These are phyloP conservation scores for Gavia stellata DNA, from an alignment of 2,113 vertebrate species.

Conservation along the genomic window DNA sequence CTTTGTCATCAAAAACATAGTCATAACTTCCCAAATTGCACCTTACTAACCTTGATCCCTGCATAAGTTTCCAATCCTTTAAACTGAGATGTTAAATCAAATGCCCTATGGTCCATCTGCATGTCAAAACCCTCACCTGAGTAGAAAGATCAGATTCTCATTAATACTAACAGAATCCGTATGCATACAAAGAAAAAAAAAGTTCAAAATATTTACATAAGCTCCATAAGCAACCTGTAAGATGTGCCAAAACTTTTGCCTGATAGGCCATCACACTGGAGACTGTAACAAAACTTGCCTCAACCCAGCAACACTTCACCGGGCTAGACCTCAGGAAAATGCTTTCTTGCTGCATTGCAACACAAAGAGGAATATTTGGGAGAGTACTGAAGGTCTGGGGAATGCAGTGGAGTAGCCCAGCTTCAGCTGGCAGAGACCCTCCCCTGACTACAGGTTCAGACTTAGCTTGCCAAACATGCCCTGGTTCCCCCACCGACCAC, in stretches of 20 bases:
- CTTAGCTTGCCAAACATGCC: accelerated
- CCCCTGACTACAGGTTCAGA: background rate
- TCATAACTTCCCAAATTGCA: background rate
- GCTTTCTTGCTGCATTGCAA: background rate
- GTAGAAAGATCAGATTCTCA: background rate
- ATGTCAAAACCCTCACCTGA: background rate
- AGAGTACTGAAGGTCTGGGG: background rate
- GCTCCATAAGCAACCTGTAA: background rate
- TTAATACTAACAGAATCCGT: background rate
- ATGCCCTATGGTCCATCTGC: background rate
- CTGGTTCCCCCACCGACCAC: background rate
- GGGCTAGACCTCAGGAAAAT: background rate
- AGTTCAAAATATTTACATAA: background rate
- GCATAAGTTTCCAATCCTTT: background rate
- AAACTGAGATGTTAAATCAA: background rate
- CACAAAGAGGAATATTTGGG: background rate
- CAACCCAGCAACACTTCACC: background rate
- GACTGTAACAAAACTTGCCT: background rate
- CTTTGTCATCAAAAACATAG: background rate
- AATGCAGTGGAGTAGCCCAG: background rate
- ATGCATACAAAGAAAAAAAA: background rate
- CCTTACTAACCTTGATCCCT: background rate
- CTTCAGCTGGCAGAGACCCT: background rate
- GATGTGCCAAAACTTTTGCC: background rate
- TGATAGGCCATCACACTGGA: background rate